Evolutionary conservation across 2,113 vertebrate genomes (phyloP).

Genomic region (Coptodon rendalli): DNA sequence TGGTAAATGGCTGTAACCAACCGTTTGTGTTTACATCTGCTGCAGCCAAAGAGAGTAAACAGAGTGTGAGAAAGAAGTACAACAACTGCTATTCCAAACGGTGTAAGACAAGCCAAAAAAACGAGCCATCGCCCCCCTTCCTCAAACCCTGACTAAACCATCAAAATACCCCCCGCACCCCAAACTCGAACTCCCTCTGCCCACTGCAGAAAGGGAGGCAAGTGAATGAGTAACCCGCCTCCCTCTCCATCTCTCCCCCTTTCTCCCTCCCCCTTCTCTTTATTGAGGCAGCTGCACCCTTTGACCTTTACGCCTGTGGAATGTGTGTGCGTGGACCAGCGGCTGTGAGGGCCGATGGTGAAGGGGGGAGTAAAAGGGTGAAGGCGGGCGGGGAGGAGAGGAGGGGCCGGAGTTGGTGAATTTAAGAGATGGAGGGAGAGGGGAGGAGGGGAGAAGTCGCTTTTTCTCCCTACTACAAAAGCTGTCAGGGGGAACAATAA

Average conservation of each 20-base stretch:
- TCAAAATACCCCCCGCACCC: not conserved
- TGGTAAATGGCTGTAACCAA: slow-evolving; percentile 44
- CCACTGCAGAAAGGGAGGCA: slow-evolving; percentile 46
- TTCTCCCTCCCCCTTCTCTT: slow-evolving; percentile 50
- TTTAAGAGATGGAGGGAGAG: slow-evolving; percentile 11
- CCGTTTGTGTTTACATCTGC: slow-evolving; percentile 56
- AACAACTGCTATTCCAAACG: slow-evolving; percentile 24
- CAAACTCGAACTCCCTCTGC: slow-evolving; percentile 18
- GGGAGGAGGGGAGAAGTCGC: slow-evolving; percentile 36
- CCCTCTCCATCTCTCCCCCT: slow-evolving; percentile 10
- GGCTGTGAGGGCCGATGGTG: not conserved
- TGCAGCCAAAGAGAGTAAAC: slow-evolving; percentile 56
- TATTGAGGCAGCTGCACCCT: slow-evolving; percentile 77
- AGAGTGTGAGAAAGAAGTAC: slow-evolving; percentile 48
- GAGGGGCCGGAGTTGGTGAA: slow-evolving; percentile 13
- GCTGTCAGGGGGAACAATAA: slow-evolving; percentile 73
- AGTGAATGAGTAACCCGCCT: slow-evolving; percentile 61
- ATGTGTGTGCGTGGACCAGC: slow-evolving; percentile 52
- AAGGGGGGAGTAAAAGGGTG: slow-evolving; percentile 10
- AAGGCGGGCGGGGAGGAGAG: not conserved
- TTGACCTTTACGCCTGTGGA: slow-evolving; percentile 75
- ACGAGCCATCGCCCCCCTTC: not conserved
- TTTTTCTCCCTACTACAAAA: slow-evolving; percentile 72
- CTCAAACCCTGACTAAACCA: not conserved
- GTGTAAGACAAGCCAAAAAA: slow-evolving; percentile 11